Evolutionary conservation across 2,797 vertebrate species (phyloP), one percentile per base, ranked within the genome.

Genomic region (Alcedo quadribrachys): DNA sequence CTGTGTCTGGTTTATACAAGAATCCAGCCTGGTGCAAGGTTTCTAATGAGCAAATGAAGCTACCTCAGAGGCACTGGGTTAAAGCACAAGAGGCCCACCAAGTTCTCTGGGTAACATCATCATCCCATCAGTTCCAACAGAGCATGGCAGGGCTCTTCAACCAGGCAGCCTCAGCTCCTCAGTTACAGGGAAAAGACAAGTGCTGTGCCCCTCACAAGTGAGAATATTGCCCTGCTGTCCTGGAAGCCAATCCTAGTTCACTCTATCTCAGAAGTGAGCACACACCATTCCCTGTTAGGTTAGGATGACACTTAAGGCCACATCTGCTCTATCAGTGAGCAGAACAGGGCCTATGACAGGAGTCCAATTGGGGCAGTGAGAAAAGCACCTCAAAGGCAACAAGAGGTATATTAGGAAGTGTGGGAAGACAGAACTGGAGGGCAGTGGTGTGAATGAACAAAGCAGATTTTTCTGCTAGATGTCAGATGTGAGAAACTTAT

Each of bases 181-280:
- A 24, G 6, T 0, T 6, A 2, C 14, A 17, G 30, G 2, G 2
- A 25, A 21, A 11, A 17, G 22, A 8, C 6, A n/a, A 54, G 67
- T 11, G 6, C 45, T 68, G 42, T 70, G 48, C 15, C 57, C 42
- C 45, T 66, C 5, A 4, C 30, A 69, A 35, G 35, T 32, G 7
- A 62, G 16, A 79, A 42, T 6, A 66, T 4, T 43, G 33, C 28
- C 50, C 48, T 53, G 25, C 55, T 43, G 18, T 40, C 58, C 79
- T 37, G 32, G 43, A 70, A 69, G 27, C 35, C 65, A 76, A 14
- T 7, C 33, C n/a, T 35, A 81, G n/a, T 11, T 73, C 70, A 63
- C 8, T 4, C 30, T 54, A 55, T 17, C 25, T 53, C 25, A 11
- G 33, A 3, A 61, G 76, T 0, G 12, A 65, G 57, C 54, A 50